phyloP scores from a whole-genome alignment of 2,797 vertebrate species.

The Hylomyscus alleni region DNA sequence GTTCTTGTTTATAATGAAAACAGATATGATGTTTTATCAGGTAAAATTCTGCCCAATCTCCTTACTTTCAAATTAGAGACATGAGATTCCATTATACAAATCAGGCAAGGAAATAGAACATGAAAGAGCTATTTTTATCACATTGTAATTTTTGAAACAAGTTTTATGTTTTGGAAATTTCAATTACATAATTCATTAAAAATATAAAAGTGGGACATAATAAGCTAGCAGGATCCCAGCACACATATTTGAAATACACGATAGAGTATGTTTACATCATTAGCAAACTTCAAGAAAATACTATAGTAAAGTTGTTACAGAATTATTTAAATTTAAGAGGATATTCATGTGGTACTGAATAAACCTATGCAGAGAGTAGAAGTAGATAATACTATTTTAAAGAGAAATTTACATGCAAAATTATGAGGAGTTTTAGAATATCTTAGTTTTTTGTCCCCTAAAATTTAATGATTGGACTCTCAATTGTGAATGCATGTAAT shows the following conservation, averaged over 20 bases:
- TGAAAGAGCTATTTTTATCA: neutral
- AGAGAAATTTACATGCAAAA: neutral
- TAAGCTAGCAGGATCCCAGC: neutral
- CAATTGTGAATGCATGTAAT: neutral
- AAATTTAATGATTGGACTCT: neutral
- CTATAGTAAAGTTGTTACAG: neutral
- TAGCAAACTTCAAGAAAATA: neutral
- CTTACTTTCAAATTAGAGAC: neutral
- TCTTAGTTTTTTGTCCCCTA: neutral
- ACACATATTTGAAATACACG: neutral
- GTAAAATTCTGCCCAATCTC: neutral
- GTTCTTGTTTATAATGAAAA: slow-evolving; percentile 8
- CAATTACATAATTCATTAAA: neutral
- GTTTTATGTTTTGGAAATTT: neutral
- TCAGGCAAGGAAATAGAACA: neutral
- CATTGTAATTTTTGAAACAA: neutral
- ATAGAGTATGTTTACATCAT: neutral
- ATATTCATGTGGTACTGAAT: neutral
- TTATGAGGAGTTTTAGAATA: neutral
- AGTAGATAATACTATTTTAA: neutral
- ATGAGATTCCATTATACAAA: neutral
- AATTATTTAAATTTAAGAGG: neutral
- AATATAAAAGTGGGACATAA: neutral
- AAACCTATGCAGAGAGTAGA: neutral
- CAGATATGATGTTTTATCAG: neutral